These are phyloP conservation scores for Euzophera pinguis DNA, from an alignment of 2,888 invertebrate genomes.

Conservation along the genomic window DNA sequence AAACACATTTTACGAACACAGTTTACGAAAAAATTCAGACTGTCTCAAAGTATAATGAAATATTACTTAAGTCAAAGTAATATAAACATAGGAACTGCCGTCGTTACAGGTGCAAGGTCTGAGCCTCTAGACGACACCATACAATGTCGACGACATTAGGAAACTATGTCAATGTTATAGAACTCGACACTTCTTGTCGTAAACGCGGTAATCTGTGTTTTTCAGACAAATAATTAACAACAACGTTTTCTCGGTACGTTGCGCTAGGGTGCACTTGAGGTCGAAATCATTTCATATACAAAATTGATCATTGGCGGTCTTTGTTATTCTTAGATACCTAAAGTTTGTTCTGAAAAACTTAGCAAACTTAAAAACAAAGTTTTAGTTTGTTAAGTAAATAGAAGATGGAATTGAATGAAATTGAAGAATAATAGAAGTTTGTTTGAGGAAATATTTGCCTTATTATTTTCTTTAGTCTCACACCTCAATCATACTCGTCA, in stretches of 20 bases:
- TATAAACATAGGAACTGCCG: slow-evolving; percentile 2
- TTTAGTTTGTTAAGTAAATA: too few relatives aligned
- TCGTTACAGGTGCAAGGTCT: slow-evolving; percentile 17
- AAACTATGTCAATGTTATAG: slow-evolving; percentile 75
- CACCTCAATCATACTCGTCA: too few relatives aligned
- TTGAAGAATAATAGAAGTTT: too few relatives aligned
- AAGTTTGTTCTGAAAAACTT: too few relatives aligned
- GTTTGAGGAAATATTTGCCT: too few relatives aligned
- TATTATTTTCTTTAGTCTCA: too few relatives aligned
- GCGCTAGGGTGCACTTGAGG: slow-evolving; percentile 68
- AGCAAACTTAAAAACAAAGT: too few relatives aligned
- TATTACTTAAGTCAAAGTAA: background rate
- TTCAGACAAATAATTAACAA: slow-evolving; percentile 52
- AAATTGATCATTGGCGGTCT: background rate
- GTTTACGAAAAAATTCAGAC: too few relatives aligned
- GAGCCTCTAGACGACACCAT: slow-evolving; percentile 5
- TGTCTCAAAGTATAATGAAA: background rate
- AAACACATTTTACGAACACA: too few relatives aligned
- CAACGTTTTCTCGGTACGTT: slow-evolving; percentile 72
- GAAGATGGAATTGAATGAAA: too few relatives aligned
- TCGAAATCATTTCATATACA: slow-evolving; percentile 44
- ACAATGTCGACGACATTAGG: slow-evolving; percentile 6
- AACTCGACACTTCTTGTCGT: slow-evolving; percentile 38
- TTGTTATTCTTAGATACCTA: background rate
- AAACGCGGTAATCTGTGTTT: slow-evolving; percentile 54